phyloP scores from a whole-genome alignment of 2,113 vertebrate genomes.

The Pseudopodoces humilis region DNA sequence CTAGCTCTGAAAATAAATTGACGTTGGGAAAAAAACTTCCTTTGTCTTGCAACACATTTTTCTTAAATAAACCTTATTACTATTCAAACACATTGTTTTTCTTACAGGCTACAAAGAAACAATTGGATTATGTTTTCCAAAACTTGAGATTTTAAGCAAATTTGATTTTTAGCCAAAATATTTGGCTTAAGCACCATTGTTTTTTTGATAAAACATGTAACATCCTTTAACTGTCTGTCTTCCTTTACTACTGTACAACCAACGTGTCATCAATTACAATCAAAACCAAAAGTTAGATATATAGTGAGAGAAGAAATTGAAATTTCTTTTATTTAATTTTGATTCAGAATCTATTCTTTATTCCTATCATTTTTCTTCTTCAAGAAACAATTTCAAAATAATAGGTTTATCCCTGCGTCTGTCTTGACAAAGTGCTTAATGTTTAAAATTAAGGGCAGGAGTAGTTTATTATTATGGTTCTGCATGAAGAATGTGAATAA shows the following conservation, averaged over 20 bases:
- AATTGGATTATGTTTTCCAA: neutral
- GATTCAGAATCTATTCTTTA: neutral
- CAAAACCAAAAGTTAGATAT: neutral
- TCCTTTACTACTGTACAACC: neutral
- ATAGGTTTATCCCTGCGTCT: neutral
- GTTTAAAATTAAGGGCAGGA: neutral
- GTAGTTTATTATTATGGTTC: neutral
- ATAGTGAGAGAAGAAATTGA: neutral
- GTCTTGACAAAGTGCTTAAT: neutral
- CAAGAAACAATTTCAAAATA: neutral
- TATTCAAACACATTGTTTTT: neutral
- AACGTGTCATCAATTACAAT: neutral
- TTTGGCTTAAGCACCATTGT: neutral
- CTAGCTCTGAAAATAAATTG: neutral
- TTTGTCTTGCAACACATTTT: neutral
- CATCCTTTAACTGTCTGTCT: neutral
- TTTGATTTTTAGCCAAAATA: neutral
- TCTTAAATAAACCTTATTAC: neutral
- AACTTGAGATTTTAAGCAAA: neutral
- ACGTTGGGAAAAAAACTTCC: neutral
- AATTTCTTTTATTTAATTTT: neutral
- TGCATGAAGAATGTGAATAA: neutral
- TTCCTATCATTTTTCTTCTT: neutral
- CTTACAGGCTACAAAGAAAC: neutral
- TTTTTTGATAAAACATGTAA: neutral